A percentile compares a stretch with the other conserved stretches of the same genome.
These are phyloP conservation scores for Colletes latitarsis DNA, from an alignment of 1,140 invertebrate genomes.

Conservation along the genomic window DNA sequence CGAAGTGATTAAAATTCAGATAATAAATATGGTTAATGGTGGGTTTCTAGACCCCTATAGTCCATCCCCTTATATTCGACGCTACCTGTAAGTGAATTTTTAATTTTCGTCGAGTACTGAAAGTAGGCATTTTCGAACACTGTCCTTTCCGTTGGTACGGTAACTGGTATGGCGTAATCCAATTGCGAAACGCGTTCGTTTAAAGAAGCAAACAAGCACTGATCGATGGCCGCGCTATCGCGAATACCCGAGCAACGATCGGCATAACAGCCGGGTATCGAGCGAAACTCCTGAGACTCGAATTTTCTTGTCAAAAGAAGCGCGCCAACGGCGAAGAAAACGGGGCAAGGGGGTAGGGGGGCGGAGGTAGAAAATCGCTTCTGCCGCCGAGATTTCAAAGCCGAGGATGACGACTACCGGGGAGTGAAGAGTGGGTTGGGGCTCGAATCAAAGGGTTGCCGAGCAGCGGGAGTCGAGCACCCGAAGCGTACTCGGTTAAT, in stretches of 20 bases:
- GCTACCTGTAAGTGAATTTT: too few species aligned
- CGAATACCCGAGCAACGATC: constrained; percentile 64
- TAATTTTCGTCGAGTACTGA: too few species aligned
- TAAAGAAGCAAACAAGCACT: constrained; percentile 47
- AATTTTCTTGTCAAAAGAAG: constrained; percentile 60
- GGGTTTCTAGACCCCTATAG: too few species aligned
- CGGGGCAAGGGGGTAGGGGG: background rate
- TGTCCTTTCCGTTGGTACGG: background rate
- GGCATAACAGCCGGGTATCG: constrained; percentile 64
- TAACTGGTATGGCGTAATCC: background rate
- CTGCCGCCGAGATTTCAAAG: constrained; percentile 61
- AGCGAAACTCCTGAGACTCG: constrained; percentile 51
- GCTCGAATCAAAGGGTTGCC: constrained; percentile 61
- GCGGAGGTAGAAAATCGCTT: constrained; percentile 55
- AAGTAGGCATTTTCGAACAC: too few species aligned
- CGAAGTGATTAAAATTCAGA: too few species aligned
- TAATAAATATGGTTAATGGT: too few species aligned
- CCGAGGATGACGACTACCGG: constrained; percentile 44
- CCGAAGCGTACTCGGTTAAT: constrained; percentile 57
- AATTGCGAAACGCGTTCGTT: background rate
- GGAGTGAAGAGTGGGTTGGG: constrained; percentile 37
- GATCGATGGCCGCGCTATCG: constrained; percentile 60
- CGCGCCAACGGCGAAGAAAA: constrained; percentile 32
- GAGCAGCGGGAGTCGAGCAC: constrained; percentile 40
- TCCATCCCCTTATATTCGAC: too few species aligned